Conservation (phyloP, 2,888 invertebrate species). For the Agriopis marginaria region DNA sequence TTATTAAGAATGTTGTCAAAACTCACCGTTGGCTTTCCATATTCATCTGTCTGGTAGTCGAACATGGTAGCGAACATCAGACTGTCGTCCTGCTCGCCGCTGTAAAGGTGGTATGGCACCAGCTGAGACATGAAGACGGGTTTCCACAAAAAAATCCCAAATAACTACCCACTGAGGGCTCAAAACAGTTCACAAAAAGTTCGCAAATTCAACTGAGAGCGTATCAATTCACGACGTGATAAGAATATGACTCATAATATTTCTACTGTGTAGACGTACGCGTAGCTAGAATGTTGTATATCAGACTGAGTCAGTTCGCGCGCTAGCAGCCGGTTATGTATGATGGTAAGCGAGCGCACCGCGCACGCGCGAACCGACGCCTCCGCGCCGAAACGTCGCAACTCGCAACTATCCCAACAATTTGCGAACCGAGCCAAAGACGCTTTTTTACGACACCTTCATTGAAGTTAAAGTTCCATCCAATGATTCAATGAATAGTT, state of each 20-base stretch:
- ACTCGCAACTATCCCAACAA: constrained; percentile 73
- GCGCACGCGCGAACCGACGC: constrained; percentile 75
- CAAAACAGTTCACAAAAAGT: constrained; percentile 61
- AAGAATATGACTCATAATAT: constrained; percentile 79
- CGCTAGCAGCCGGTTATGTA: constrained; percentile 81
- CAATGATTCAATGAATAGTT: constrained; percentile 78
- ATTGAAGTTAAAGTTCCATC: constrained; percentile 54
- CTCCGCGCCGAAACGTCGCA: constrained; percentile 63
- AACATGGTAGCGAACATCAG: constrained; percentile 86
- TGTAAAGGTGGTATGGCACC: constrained; percentile 85
- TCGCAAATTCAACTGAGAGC: constrained; percentile 61
- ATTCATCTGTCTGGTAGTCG: constrained; percentile 82
- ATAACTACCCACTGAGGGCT: constrained; percentile 66
- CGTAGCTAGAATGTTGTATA: constrained; percentile 81
- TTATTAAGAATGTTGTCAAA: constrained; percentile 19
- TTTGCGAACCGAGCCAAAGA: constrained; percentile 75
- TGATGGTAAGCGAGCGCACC: constrained; percentile 64
- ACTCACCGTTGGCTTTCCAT: constrained; percentile 80
- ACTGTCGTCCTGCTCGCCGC: constrained; percentile 84
- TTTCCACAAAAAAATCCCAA: constrained; percentile 71
- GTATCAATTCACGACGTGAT: constrained; percentile 74
- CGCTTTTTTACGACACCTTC: constrained; percentile 61
- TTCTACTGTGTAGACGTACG: constrained; percentile 72
- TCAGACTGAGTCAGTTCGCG: constrained; percentile 83
- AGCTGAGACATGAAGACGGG: constrained; percentile 87